Base-by-base conservation (phyloP, 2,797 vertebrate genomes). In the Argya squamiceps region DNA sequence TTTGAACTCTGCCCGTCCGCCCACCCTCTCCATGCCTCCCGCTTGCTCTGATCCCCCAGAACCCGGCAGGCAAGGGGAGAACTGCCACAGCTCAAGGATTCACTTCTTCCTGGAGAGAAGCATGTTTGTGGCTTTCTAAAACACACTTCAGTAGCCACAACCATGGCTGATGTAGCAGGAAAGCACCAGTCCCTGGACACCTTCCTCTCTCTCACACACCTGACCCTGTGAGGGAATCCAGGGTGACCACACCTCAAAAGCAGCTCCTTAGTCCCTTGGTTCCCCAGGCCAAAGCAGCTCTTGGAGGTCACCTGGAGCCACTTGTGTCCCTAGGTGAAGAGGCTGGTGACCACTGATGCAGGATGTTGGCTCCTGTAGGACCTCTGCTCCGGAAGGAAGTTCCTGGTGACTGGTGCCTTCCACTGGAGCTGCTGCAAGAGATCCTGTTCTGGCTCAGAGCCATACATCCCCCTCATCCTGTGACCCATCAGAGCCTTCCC, bases 381-480 rank as follows among this genome's bases (percentile, higher is more conserved):
- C 59, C 47, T 82, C 23, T 77, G 60, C 49, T 58, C 49, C 37
- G 14, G 16, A 9, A 68, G 12, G 39, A 67, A 73, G 22, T 13
- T 80, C 32, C 59, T 36, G 32, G 26, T 4, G 2, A 24, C 8
- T 1, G 0, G 15, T 53, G 32, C 49, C 53, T 82, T 85, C 59
- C 6, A 1, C 60, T 63, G 68, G n/a, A 90, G 47, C 46, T 76
- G 46, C 79, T 56, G 34, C 63, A 60, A 67, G 58, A 78, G 29
- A 46, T 87, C 34, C 74, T 4, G 1, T 58, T 49, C 62, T 75
- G 84, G 32, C 49, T 44, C 59, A 39, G 49, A 90, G 36, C 65
- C 23, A 30, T 6, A 37, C 29, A 53, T 14, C 5, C 13, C 59
- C 13, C 10, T n/a, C 14, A 52, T 6, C 19, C 43, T 0, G 0